These are phyloP conservation scores for Sebastolobus alascanus DNA, from an alignment of 2,797 vertebrate genomes.

Conservation along the genomic window DNA sequence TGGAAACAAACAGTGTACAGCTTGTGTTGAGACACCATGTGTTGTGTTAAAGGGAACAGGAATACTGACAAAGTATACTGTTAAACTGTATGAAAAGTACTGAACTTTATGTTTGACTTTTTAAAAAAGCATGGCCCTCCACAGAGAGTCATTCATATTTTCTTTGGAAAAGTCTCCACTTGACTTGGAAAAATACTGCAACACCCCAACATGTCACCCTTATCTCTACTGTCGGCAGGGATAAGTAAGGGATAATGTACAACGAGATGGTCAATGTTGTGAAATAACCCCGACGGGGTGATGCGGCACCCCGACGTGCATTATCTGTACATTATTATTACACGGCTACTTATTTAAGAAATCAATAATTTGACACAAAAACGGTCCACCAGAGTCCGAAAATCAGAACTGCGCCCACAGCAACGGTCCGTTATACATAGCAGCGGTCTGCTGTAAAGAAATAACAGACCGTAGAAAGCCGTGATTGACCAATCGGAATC, in stretches of 20 bases:
- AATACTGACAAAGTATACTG: neutral
- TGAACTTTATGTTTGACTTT: neutral
- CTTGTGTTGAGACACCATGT: neutral
- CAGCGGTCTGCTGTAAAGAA: no score
- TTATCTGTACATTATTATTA: no score
- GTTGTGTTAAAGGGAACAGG: neutral
- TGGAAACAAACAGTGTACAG: neutral
- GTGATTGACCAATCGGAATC: no score
- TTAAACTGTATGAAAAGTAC: neutral
- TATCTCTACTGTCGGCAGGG: neutral
- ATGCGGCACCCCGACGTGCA: no score
- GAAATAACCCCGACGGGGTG: no score
- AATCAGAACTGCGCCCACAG: no score
- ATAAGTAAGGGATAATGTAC: neutral
- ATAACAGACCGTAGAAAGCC: no score
- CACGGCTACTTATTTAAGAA: no score
- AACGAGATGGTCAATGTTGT: no score
- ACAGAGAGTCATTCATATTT: neutral
- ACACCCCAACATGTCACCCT: neutral
- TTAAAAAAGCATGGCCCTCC: neutral
- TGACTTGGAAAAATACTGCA: neutral
- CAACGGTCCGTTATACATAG: no score
- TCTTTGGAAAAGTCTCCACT: neutral
- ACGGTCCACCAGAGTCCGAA: no score
- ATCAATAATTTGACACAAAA: no score